Conservation (phyloP, 2,888 invertebrate species). For the Protula sp. region DNA sequence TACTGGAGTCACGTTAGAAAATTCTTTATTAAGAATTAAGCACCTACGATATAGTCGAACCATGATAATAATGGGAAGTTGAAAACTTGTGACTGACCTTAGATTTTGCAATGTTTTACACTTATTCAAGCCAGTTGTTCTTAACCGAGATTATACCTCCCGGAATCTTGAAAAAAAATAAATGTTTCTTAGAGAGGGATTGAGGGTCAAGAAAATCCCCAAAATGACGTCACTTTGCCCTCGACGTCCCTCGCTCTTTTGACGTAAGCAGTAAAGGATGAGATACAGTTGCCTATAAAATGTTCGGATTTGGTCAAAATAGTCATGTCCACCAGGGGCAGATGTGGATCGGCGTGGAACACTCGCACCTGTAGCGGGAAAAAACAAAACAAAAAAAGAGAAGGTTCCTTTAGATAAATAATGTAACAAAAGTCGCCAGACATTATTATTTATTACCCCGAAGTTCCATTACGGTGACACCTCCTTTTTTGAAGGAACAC, state of each 20-base stretch:
- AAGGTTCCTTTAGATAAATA: not conserved
- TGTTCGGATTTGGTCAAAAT: slow-evolving; percentile 42
- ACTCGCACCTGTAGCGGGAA: slow-evolving; percentile 34
- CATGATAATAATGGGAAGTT: no score
- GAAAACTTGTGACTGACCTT: no score
- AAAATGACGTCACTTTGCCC: slow-evolving; percentile 37
- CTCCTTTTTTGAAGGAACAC: not conserved
- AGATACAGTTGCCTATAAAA: slow-evolving; percentile 53
- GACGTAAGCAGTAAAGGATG: slow-evolving; percentile 50
- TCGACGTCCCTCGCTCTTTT: slow-evolving; percentile 34
- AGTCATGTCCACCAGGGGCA: slow-evolving; percentile 48
- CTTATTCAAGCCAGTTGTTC: no score
- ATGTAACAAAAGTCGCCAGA: not conserved
- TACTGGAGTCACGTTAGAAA: no score
- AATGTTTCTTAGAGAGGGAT: no score
- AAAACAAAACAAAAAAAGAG: not conserved
- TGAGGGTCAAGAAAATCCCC: slow-evolving; percentile 26
- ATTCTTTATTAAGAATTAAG: no score
- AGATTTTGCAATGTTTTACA: no score
- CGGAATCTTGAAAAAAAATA: no score
- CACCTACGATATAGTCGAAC: no score
- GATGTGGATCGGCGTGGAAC: slow-evolving; percentile 43
- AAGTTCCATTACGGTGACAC: no score
- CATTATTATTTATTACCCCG: no score
- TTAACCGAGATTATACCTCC: no score